These are phyloP conservation scores for Phenganax marumi DNA, from an alignment of 92 coral and sea anemone genomes.

Conservation along the genomic window DNA sequence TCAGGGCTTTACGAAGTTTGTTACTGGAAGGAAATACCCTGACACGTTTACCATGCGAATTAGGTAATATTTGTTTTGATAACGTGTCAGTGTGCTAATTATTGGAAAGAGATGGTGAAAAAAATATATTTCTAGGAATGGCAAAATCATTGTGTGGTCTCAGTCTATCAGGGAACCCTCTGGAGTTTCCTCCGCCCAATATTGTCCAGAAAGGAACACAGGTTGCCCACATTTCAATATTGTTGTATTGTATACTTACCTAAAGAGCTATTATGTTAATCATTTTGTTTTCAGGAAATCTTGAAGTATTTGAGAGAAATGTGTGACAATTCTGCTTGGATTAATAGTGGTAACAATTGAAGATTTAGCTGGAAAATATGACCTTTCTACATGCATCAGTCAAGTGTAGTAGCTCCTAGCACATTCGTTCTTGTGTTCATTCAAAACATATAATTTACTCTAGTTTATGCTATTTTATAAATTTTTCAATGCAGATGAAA, in stretches of 20 bases:
- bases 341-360: background rate
- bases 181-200: constrained; percentile 77
- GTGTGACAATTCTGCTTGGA: constrained; percentile 23
- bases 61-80: constrained; percentile 61
- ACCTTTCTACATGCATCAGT: background rate
- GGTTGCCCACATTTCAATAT: constrained; percentile 39
- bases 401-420: no score
- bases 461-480: background rate
- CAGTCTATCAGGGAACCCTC: constrained; percentile 77
- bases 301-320: constrained; percentile 80
- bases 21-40: constrained; percentile 83
- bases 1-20: constrained; percentile 74
- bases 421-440: background rate
- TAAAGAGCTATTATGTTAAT: background rate
- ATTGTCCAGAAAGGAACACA: constrained; percentile 90
- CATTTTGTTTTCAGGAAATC: constrained; percentile 61
- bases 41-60: constrained; percentile 72
- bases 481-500: constrained; percentile 1
- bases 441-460: background rate
- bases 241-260: background rate
- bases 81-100: background rate
- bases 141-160: constrained; percentile 75
- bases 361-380: background rate
- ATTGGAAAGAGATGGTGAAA: background rate
- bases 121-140: constrained; percentile 56